Evolutionary conservation across 2,888 invertebrate genomes (phyloP).

Genomic region (Drosophila barbarae): DNA sequence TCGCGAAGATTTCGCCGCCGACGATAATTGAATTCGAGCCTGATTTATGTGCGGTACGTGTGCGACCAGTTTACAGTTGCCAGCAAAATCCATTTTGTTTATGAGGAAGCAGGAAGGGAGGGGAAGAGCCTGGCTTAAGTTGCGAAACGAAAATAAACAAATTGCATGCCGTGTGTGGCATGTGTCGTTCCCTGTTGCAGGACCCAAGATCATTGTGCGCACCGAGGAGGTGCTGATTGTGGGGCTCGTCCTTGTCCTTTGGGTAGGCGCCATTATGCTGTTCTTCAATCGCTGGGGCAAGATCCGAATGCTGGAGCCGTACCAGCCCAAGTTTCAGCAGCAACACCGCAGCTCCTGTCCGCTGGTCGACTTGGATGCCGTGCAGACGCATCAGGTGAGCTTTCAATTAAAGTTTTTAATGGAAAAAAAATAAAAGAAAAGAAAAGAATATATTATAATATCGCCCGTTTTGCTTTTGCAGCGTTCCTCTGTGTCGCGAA

Average conservation of each 20-base stretch:
- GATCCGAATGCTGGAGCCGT: slow-evolving; percentile 94
- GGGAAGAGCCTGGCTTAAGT: background rate
- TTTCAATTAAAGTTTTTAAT: background rate
- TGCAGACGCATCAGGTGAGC: slow-evolving; percentile 76
- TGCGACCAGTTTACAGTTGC: slow-evolving; percentile 37
- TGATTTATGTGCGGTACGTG: slow-evolving; percentile 58
- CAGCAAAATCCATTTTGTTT: slow-evolving; percentile 28
- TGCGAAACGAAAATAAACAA: slow-evolving; percentile 17
- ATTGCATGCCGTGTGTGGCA: background rate
- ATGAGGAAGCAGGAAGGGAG: background rate
- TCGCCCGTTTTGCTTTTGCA: slow-evolving; percentile 47
- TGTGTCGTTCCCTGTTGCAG: slow-evolving; percentile 70
- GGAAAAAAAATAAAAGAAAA: no score
- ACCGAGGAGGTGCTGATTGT: slow-evolving; percentile 93
- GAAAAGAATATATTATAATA: no score
- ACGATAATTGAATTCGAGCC: slow-evolving; percentile 62
- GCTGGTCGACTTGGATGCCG: slow-evolving; percentile 81
- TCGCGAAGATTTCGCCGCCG: slow-evolving; percentile 25
- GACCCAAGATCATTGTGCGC: slow-evolving; percentile 87
- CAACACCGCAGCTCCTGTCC: slow-evolving; percentile 90
- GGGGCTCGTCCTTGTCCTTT: slow-evolving; percentile 89
- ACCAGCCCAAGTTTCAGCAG: slow-evolving; percentile 93
- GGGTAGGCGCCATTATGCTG: slow-evolving; percentile 93
- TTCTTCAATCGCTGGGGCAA: slow-evolving; percentile 98
- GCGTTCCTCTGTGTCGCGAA: slow-evolving; percentile 80